A percentile compares a stretch with the other conserved stretches of the same genome.
Evolutionary conservation across 2,113 vertebrate species (phyloP).

Genomic region (Myocastor coypus): DNA sequence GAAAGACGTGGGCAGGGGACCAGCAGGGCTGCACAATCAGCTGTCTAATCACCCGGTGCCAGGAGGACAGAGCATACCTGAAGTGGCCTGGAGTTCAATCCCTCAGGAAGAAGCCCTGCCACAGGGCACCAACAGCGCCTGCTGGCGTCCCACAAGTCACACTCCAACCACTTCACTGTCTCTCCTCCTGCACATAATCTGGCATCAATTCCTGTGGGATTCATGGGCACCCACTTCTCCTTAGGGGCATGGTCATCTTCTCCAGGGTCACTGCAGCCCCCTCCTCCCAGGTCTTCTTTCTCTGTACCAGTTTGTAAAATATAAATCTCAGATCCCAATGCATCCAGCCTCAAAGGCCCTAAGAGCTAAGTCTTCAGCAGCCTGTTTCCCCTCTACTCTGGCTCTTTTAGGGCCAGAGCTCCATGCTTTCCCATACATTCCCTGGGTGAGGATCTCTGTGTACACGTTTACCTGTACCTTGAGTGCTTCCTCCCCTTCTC

Average conservation of each 20-base stretch:
- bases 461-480: neutral
- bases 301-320: neutral
- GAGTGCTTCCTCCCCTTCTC: too few species aligned
- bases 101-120: too few species aligned
- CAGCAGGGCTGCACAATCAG: neutral
- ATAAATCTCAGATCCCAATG: neutral
- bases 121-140: neutral
- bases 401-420: neutral
- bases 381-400: neutral
- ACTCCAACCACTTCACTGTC: neutral
- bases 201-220: neutral
- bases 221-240: neutral
- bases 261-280: neutral
- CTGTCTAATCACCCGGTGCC: neutral
- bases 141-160: neutral
- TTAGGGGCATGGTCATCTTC: neutral
- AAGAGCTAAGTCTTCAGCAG: neutral
- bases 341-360: neutral
- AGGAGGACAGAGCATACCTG: neutral
- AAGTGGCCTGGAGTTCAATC: neutral
- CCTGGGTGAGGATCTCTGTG: accelerated
- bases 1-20: neutral
- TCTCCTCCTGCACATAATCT: neutral
- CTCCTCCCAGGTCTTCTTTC: neutral
- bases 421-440: accelerated